Conservation (phyloP, 2,888 invertebrate species). For the Augiades crinisus region DNA sequence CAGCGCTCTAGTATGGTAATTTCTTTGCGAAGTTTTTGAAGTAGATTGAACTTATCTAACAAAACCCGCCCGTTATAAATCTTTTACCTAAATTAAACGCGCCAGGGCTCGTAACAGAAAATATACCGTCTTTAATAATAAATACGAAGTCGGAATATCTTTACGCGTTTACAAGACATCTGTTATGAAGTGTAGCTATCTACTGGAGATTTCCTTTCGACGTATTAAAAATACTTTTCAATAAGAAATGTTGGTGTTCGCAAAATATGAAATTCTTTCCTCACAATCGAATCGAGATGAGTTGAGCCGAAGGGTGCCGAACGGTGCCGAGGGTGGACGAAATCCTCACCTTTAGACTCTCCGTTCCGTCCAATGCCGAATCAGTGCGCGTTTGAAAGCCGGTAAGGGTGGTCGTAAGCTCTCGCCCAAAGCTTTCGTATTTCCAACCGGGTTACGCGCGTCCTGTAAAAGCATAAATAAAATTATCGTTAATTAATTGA, state of each 20-base stretch:
- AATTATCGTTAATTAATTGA: slow-evolving; percentile 49
- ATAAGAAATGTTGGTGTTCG: slow-evolving; percentile 46
- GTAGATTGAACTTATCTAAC: slow-evolving; percentile 22
- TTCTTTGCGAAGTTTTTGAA: slow-evolving; percentile 18
- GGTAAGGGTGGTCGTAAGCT: slow-evolving; percentile 49
- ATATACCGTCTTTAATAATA: slow-evolving; percentile 23
- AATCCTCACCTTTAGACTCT: slow-evolving; percentile 75
- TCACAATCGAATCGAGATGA: slow-evolving; percentile 73
- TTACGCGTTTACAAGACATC: slow-evolving; percentile 28
- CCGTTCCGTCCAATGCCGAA: slow-evolving; percentile 73
- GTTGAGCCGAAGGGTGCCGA: slow-evolving; percentile 59
- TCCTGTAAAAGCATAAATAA: slow-evolving; percentile 36
- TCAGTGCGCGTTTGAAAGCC: slow-evolving; percentile 65
- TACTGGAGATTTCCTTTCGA: slow-evolving; percentile 35
- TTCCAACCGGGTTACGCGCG: slow-evolving; percentile 1
- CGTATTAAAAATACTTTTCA: slow-evolving; percentile 44
- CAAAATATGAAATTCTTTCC: slow-evolving; percentile 66
- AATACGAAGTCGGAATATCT: slow-evolving; percentile 20
- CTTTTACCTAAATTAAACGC: slow-evolving; percentile 20
- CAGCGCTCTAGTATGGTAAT: slow-evolving; percentile 19
- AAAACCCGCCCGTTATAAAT: slow-evolving; percentile 18
- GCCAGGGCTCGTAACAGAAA: slow-evolving; percentile 15
- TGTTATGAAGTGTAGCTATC: slow-evolving; percentile 34
- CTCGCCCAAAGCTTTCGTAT: no score
- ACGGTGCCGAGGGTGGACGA: slow-evolving; percentile 58